A percentile compares a stretch with the other conserved stretches of the same genome.
These are phyloP conservation scores for Blennius ocellaris DNA, from an alignment of 2,113 vertebrate genomes.

Conservation along the genomic window DNA sequence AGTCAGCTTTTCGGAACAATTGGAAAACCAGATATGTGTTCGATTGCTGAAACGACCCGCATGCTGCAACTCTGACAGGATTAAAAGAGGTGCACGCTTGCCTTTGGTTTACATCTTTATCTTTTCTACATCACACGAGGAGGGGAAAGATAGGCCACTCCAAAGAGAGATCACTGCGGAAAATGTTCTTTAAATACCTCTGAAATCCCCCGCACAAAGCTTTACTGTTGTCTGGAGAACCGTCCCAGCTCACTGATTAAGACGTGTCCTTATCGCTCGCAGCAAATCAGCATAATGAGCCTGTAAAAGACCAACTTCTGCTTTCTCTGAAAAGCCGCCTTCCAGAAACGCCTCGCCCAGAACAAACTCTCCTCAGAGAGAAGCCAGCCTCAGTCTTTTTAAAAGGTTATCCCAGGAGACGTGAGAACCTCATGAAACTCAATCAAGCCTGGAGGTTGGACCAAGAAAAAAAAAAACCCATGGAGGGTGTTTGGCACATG, in stretches of 20 bases:
- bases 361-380: neutral
- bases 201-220: conserved; percentile 21
- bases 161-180: conserved; percentile 18
- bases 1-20: neutral
- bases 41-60: neutral
- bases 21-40: neutral
- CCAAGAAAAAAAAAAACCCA: conserved; percentile 24
- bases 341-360: conserved; percentile 12
- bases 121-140: neutral
- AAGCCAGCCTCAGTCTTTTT: conserved; percentile 30
- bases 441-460: conserved; percentile 8
- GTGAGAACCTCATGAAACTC: conserved; percentile 55
- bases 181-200: conserved; percentile 26
- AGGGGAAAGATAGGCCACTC: conserved; percentile 2
- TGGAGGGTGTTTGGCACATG: conserved; percentile 41
- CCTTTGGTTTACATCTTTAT: conserved; percentile 1
- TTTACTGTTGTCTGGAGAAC: conserved; percentile 5
- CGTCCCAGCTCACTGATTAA: conserved; percentile 23
- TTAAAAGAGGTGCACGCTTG: neutral
- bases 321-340: conserved; percentile 35
- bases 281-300: conserved; percentile 52
- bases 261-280: conserved; percentile 34
- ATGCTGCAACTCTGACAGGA: neutral
- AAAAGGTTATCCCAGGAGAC: conserved; percentile 61
- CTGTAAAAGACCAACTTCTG: conserved; percentile 34